Conservation (phyloP, 2,888 invertebrate species). For the Papilio elwesi region DNA sequence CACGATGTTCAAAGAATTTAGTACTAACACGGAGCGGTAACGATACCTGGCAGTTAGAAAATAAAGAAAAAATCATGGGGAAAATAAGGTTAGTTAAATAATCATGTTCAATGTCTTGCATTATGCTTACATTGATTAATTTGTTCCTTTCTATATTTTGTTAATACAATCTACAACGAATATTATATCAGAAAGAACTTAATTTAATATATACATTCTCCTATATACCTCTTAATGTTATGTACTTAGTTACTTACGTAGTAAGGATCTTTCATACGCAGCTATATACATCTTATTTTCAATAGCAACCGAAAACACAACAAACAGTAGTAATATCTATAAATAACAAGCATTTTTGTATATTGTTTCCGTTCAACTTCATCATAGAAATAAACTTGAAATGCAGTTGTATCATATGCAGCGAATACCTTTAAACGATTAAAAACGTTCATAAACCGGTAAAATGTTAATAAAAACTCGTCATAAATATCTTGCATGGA, state of each 20-base stretch:
- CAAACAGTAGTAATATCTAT: background rate
- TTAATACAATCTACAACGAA: constrained; percentile 8
- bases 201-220: constrained; percentile 9
- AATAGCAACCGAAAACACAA: background rate
- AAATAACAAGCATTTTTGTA: constrained; percentile 3
- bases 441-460: background rate
- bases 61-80: too few relatives aligned
- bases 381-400: too few relatives aligned
- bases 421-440: too few relatives aligned
- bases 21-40: too few relatives aligned
- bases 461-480: background rate
- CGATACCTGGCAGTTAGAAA: too few relatives aligned
- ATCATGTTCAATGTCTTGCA: background rate
- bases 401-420: too few relatives aligned
- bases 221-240: constrained; percentile 32
- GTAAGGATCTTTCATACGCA: background rate
- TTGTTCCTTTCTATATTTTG: constrained; percentile 21
- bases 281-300: constrained; percentile 6
- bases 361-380: background rate
- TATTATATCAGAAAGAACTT: constrained; percentile 16
- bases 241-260: constrained; percentile 40
- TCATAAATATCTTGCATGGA: constrained; percentile 15
- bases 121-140: constrained; percentile 3
- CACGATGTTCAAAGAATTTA: too few relatives aligned
- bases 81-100: background rate